A percentile compares a stretch with the other conserved stretches of the same genome.
phyloP scores from a whole-genome alignment of 2,888 invertebrate species.

The Ophion costatus region DNA sequence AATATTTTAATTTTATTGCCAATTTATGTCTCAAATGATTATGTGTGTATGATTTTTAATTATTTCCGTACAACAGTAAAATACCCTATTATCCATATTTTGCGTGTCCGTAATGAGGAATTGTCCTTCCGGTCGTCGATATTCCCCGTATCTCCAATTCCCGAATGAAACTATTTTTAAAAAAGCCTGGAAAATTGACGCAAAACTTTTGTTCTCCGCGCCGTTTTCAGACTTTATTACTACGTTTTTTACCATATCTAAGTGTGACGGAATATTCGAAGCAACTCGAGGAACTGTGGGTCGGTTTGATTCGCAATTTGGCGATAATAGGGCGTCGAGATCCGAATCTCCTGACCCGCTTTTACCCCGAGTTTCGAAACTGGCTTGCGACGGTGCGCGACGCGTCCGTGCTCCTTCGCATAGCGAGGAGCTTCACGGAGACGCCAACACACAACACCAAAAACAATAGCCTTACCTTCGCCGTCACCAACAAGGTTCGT shows the following conservation, averaged over 20 bases:
- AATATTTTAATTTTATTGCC: too few species aligned
- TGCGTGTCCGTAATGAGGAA: too few species aligned
- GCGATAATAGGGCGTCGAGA: conserved; percentile 86
- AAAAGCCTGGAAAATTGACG: too few species aligned
- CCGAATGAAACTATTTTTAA: not conserved
- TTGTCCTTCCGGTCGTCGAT: too few species aligned
- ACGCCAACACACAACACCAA: conserved; percentile 76
- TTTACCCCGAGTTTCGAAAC: conserved; percentile 86
- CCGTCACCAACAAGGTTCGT: conserved; percentile 84
- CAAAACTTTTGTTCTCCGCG: conserved; percentile 33
- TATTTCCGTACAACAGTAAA: too few species aligned
- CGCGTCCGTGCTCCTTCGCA: conserved; percentile 72
- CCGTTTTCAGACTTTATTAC: conserved; percentile 86
- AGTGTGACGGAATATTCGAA: conserved; percentile 83
- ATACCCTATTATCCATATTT: too few species aligned
- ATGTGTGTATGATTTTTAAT: too few species aligned
- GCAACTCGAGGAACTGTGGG: conserved; percentile 86
- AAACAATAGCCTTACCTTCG: conserved; percentile 82
- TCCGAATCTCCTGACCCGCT: conserved; percentile 85
- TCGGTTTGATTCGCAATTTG: conserved; percentile 86
- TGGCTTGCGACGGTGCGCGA: conserved; percentile 81
- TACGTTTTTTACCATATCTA: conserved; percentile 88
- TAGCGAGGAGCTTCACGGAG: conserved; percentile 78
- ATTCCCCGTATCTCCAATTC: too few species aligned
- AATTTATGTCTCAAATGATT: too few species aligned